Evolutionary conservation across 2,113 vertebrate genomes (phyloP).

Genomic region (Rhynchopsitta pachyrhyncha): DNA sequence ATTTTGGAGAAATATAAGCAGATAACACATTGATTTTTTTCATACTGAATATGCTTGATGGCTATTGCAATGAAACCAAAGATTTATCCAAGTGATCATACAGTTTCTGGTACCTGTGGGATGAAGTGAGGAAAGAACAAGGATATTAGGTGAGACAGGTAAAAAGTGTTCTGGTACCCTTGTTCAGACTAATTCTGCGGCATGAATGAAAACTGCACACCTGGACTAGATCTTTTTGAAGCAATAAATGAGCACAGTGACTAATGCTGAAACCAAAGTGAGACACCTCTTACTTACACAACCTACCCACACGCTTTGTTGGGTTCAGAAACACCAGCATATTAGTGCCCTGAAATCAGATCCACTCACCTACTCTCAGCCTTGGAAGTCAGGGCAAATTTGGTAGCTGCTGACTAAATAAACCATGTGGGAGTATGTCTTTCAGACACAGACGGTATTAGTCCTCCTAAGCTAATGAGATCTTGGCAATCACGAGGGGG

Average conservation of each 20-base stretch:
- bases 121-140: slow-evolving; percentile 29
- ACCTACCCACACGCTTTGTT: background rate
- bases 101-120: background rate
- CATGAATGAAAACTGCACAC: slow-evolving; percentile 48
- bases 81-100: background rate
- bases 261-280: slow-evolving; percentile 12
- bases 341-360: slow-evolving; percentile 5
- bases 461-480: slow-evolving; percentile 37
- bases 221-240: slow-evolving; percentile 24
- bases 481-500: background rate
- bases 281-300: slow-evolving; percentile 18
- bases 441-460: slow-evolving; percentile 51
- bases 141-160: background rate
- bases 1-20: slow-evolving; percentile 29
- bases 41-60: background rate
- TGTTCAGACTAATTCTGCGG: background rate
- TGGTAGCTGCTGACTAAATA: slow-evolving; percentile 39
- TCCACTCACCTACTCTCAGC: slow-evolving; percentile 35
- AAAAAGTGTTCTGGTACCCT: background rate
- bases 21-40: slow-evolving; percentile 16
- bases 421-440: slow-evolving; percentile 21
- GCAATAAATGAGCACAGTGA: slow-evolving; percentile 24
- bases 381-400: background rate
- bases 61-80: background rate
- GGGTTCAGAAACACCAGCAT: slow-evolving; percentile 9